Evolutionary conservation across 92 coral and sea anemone species (phyloP), one percentile per base, ranked within the genome.

Genomic region (Muricea muricata): DNA sequence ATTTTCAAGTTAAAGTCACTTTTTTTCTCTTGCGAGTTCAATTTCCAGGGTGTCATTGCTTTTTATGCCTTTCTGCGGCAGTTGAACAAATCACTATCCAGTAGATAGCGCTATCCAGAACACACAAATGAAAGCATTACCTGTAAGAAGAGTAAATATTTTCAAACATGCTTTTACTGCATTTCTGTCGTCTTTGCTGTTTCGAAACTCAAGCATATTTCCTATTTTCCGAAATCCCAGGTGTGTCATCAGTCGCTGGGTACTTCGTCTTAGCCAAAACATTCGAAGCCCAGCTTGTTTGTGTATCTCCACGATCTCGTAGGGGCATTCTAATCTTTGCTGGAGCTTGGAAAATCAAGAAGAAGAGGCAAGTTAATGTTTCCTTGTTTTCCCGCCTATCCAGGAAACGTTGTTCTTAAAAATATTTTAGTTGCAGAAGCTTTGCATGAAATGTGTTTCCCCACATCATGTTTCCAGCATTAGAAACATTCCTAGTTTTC

Each of bases 211-310:
- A 1, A 75, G 65, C 18, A 75, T 40, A 8, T 56, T 9, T 4
- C 80, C 80, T 2, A 75, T 32, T 75, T 26, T 26, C 13, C 65
- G 39, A 20, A 75, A 75, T 24, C 65, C 40, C 18, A 75, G 40
- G 11, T 56, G 60, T 48, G 15, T 28, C 80, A 75, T 75, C 80
- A 75, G 56, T 47, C 65, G 58, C 11, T 23, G 65, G 13, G 65
- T 47, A 8, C 80, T 75, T 75, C 39, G 80, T 75, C 30, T 75
- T 9, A 75, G 26, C 80, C 80, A 75, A 45, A 75, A 75, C 80
- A 48, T 75, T 28, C 65, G 80, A 10, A 75, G 42, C 42, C n/a
- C n/a, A 52, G 20, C 3, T 65, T 21, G 21, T 29, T 46, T 47
- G 28, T 23, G 7, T 17, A 75, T 47, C 14, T 47, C 40, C 11